Percentiles rank a stretch among this genome's conserved stretches.
These are phyloP conservation scores for Thunnus albacares DNA, from an alignment of 2,797 vertebrate species.

Conservation along the genomic window DNA sequence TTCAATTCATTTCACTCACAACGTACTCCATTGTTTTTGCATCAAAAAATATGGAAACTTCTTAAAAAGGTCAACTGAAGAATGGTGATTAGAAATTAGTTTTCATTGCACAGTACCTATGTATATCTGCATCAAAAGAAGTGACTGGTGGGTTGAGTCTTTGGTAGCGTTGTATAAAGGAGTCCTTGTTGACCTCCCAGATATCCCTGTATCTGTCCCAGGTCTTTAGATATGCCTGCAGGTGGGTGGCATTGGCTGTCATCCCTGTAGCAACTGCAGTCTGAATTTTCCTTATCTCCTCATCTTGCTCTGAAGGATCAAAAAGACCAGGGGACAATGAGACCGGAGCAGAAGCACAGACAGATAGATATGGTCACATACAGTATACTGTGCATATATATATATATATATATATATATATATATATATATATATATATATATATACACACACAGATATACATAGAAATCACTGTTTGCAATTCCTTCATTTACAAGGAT, in stretches of 20 bases:
- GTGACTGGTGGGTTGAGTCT: constrained; percentile 89
- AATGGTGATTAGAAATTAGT: neutral
- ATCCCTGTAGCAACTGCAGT: constrained; percentile 86
- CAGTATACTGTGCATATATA: neutral
- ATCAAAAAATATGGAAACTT: neutral
- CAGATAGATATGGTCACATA: neutral
- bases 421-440: neutral
- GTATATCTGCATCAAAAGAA: constrained; percentile 91
- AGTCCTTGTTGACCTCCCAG: constrained; percentile 93
- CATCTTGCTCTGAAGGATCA: constrained; percentile 86
- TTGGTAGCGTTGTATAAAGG: constrained; percentile 89
- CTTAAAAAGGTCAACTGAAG: neutral
- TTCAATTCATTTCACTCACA: neutral
- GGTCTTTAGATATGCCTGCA: constrained; percentile 89
- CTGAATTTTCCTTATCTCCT: constrained; percentile 91
- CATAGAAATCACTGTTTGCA: neutral
- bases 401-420: neutral
- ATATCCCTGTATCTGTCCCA: constrained; percentile 92
- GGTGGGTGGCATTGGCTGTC: constrained; percentile 81
- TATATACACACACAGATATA: too few relatives aligned
- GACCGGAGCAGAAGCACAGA: neutral
- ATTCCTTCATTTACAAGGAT: neutral
- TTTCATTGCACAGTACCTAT: constrained; percentile 82
- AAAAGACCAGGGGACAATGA: neutral
- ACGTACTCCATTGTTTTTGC: neutral